A percentile compares a stretch with the other conserved stretches of the same genome.
These are phyloP conservation scores for Xyrichtys novacula DNA, from an alignment of 2,797 vertebrate genomes.

Conservation along the genomic window DNA sequence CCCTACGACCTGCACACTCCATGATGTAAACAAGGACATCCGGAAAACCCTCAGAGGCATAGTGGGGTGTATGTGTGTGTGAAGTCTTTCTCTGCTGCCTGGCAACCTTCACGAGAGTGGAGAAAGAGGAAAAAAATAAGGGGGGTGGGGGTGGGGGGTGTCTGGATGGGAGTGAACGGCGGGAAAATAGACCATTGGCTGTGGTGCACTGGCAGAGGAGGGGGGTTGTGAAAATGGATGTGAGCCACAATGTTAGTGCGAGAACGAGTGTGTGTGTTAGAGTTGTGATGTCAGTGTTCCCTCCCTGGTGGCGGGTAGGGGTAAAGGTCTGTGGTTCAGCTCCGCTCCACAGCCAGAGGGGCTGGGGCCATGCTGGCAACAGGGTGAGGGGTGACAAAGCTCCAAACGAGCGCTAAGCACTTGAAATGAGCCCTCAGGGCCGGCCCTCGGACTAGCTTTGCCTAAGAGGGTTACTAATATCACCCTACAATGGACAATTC, in stretches of 20 bases:
- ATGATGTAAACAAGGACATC: conserved; percentile 85
- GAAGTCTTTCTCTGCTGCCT: conserved; percentile 83
- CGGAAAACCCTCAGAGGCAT: conserved; percentile 82
- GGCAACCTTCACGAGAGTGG: conserved; percentile 77
- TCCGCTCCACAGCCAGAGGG: conserved; percentile 74
- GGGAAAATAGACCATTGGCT: conserved; percentile 79
- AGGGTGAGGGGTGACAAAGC: conserved; percentile 81
- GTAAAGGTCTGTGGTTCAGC: conserved; percentile 74
- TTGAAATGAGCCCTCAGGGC: conserved; percentile 84
- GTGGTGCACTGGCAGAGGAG: conserved; percentile 39
- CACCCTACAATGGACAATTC: conserved; percentile 78
- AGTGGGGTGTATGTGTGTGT: conserved; percentile 78
- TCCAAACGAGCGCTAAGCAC: conserved; percentile 83
- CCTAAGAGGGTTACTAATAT: conserved; percentile 86
- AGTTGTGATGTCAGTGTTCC: conserved; percentile 69
- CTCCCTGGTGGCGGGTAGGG: conserved; percentile 68
- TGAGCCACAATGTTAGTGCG: conserved; percentile 56
- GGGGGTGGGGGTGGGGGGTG: conserved; percentile 41
- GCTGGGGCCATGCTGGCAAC: conserved; percentile 72
- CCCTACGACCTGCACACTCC: conserved; percentile 75
- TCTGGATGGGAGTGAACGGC: conserved; percentile 69
- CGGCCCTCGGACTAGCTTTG: conserved; percentile 81
- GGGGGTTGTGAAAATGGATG: conserved; percentile 64
- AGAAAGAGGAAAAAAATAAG: conserved; percentile 58
- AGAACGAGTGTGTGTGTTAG: conserved; percentile 52